A percentile compares a stretch with the other conserved stretches of the same genome.
Evolutionary conservation across 2,888 invertebrate species (phyloP).

Genomic region (Eupithecia inturbata): DNA sequence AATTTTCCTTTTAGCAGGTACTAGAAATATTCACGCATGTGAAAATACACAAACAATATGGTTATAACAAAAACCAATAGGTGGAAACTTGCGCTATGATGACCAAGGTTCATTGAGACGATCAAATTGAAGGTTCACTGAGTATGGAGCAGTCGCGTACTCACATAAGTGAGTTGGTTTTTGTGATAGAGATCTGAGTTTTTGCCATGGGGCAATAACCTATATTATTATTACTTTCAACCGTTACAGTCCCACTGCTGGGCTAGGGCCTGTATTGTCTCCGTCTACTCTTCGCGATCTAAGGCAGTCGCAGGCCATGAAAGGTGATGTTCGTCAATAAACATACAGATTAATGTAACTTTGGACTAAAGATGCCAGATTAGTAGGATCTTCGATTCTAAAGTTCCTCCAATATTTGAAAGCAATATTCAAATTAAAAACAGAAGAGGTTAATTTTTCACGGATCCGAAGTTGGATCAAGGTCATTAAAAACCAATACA

Average conservation of each 20-base stretch:
- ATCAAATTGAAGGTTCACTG: constrained; percentile 29
- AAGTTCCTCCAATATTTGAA: not conserved
- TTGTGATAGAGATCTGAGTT: not conserved
- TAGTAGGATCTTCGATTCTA: too few species aligned
- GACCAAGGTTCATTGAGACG: constrained; percentile 25
- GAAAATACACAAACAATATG: constrained; percentile 40
- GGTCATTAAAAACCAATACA: constrained; percentile 45
- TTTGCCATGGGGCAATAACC: not conserved
- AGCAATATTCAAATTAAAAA: constrained; percentile 4
- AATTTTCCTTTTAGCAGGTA: constrained; percentile 32
- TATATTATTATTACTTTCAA: not conserved
- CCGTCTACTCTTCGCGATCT: not conserved
- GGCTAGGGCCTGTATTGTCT: not conserved
- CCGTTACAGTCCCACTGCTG: not conserved
- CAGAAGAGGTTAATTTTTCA: constrained; percentile 36
- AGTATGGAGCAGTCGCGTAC: not conserved
- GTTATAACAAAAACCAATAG: constrained; percentile 38
- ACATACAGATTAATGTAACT: too few species aligned
- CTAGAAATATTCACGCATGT: constrained; percentile 41
- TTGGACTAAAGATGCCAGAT: not conserved
- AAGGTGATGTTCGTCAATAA: too few species aligned
- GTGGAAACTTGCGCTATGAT: constrained; percentile 38
- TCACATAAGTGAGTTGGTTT: not conserved
- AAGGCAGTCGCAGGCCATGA: not conserved
- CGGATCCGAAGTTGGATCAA: constrained; percentile 37